Evolutionary conservation across 2,797 vertebrate species (phyloP).

Genomic region (Sus cebifrons): DNA sequence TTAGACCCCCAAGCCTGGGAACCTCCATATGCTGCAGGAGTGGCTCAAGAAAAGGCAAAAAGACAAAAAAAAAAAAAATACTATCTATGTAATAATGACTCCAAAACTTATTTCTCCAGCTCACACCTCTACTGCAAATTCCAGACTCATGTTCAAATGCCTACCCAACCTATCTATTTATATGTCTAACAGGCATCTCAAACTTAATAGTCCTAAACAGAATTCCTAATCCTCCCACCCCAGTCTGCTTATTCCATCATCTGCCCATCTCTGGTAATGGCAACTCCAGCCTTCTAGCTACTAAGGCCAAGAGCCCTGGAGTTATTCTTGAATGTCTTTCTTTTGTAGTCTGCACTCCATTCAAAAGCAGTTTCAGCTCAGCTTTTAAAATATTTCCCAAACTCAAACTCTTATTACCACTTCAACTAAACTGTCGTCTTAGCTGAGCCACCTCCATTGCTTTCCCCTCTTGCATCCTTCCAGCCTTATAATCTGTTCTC

Average conservation of each 20-base stretch:
- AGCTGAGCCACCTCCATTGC: neutral
- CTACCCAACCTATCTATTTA: neutral
- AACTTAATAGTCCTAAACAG: neutral
- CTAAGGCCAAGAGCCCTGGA: neutral
- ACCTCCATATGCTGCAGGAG: too few species aligned
- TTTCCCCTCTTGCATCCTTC: neutral
- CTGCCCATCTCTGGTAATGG: neutral
- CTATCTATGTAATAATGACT: neutral
- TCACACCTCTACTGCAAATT: neutral
- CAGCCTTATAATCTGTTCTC: neutral
- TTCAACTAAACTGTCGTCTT: neutral
- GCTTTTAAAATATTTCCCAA: conserved; percentile 43
- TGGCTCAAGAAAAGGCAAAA: too few species aligned
- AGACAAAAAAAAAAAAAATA: neutral
- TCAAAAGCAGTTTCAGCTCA: neutral
- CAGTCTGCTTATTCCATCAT: neutral
- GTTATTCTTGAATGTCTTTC: neutral
- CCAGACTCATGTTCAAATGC: neutral
- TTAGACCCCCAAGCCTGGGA: too few species aligned
- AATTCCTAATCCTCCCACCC: neutral
- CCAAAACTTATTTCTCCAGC: neutral
- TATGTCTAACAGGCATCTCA: neutral
- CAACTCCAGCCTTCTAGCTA: neutral
- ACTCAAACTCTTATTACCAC: neutral
- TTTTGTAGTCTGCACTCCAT: neutral